Conservation (phyloP, 2,113 vertebrate genomes). For the Heterocephalus glaber region DNA sequence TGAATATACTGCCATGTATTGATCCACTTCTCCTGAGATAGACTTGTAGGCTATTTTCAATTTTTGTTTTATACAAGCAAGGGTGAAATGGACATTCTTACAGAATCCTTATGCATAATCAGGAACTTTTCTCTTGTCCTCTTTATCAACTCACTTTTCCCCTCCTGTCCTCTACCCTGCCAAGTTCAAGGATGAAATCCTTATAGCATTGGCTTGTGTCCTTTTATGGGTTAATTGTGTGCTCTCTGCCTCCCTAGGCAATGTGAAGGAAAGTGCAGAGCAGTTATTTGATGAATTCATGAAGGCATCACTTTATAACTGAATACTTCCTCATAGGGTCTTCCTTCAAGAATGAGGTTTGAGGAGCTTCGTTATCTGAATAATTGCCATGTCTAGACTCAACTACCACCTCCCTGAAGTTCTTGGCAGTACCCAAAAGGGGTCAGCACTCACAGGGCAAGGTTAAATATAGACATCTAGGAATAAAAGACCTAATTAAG, state of each 20-base stretch:
- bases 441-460: slow-evolving; percentile 58
- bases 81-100: neutral
- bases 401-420: slow-evolving; percentile 50
- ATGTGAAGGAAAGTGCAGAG: neutral
- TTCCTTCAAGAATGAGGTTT: slow-evolving; percentile 29
- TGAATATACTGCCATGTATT: neutral
- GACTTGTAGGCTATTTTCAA: neutral
- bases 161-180: neutral
- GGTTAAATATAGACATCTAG: slow-evolving; percentile 82
- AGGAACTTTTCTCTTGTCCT: neutral
- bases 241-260: neutral
- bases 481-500: slow-evolving; percentile 81
- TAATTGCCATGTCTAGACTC: slow-evolving; percentile 75
- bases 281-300: neutral
- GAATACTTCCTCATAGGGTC: neutral
- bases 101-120: neutral
- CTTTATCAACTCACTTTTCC: neutral
- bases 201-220: rapidly evolving
- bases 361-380: slow-evolving; percentile 62
- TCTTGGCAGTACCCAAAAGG: slow-evolving; percentile 75
- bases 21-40: slow-evolving; percentile 3
- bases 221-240: neutral
- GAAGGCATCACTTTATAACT: neutral
- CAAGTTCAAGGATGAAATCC: neutral
- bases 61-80: slow-evolving; percentile 8